These are phyloP conservation scores for Druon quercuslanigerum DNA, from an alignment of 1,140 invertebrate species.

Conservation along the genomic window DNA sequence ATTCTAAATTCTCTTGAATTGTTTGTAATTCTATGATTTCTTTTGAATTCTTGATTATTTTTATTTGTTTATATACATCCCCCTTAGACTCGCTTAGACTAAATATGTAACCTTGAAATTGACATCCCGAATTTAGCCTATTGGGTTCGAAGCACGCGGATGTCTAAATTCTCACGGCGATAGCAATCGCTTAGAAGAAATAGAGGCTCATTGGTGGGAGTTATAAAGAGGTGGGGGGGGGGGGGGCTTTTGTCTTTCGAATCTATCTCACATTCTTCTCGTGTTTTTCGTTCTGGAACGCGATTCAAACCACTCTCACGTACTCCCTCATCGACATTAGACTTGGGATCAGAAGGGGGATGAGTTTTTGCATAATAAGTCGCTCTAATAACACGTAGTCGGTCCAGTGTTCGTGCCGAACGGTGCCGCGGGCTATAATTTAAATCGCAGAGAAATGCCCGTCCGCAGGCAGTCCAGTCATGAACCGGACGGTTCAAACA, in stretches of 20 bases:
- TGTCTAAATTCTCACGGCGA: slow-evolving; percentile 26
- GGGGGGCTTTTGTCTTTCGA: slow-evolving; percentile 40
- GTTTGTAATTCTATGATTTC: too few relatives aligned
- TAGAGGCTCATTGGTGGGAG: slow-evolving; percentile 14
- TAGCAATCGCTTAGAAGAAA: slow-evolving; percentile 18
- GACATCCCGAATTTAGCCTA: background rate
- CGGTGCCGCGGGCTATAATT: slow-evolving; percentile 53
- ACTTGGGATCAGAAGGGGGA: slow-evolving; percentile 34
- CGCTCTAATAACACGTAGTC: slow-evolving; percentile 58
- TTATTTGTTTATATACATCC: too few relatives aligned
- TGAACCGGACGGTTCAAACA: background rate
- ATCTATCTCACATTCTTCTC: background rate
- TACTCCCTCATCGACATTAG: background rate
- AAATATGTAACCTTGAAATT: background rate
- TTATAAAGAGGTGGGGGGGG: background rate
- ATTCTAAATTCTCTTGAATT: too few relatives aligned
- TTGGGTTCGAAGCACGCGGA: background rate
- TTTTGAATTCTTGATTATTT: too few relatives aligned
- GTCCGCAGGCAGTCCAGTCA: slow-evolving; percentile 10
- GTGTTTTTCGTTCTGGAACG: background rate
- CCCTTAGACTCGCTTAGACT: too few relatives aligned
- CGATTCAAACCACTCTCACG: background rate
- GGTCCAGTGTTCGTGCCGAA: slow-evolving; percentile 50
- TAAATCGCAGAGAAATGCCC: slow-evolving; percentile 48
- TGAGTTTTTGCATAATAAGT: slow-evolving; percentile 59